Percentiles rank a stretch among this genome's conserved stretches.
These are phyloP conservation scores for Limnodromus scolopaceus DNA, from an alignment of 2,797 vertebrate species.

Conservation along the genomic window DNA sequence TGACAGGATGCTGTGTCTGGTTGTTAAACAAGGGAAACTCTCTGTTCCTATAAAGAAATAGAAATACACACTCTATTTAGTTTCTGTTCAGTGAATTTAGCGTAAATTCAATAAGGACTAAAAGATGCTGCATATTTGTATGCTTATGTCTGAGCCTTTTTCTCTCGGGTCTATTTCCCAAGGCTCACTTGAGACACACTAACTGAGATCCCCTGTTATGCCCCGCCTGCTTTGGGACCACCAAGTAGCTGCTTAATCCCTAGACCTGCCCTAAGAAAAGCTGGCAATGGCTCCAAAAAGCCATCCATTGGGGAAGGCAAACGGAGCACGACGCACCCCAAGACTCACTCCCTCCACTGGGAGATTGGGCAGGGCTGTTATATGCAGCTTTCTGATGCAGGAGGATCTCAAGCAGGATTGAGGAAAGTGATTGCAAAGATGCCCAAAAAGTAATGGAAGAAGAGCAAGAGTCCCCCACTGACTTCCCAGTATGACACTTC, in stretches of 20 bases:
- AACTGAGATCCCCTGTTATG: neutral
- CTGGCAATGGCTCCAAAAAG: neutral
- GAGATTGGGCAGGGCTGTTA: neutral
- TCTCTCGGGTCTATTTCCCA: neutral
- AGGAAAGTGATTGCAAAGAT: neutral
- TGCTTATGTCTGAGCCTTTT: fast-evolving
- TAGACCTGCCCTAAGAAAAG: neutral
- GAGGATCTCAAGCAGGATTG: fast-evolving
- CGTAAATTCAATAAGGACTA: neutral
- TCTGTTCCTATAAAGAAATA: constrained; percentile 62
- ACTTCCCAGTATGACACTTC: neutral
- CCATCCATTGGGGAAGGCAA: neutral
- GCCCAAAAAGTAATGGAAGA: neutral
- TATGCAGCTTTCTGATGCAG: neutral
- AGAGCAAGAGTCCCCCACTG: neutral
- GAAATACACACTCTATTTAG: neutral
- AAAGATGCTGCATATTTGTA: neutral
- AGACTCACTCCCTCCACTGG: neutral
- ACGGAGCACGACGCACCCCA: neutral
- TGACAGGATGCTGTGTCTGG: neutral
- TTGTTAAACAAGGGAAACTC: constrained; percentile 42
- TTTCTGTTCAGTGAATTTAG: neutral
- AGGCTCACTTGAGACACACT: neutral
- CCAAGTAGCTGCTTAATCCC: neutral
- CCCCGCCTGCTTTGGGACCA: neutral